Conservation (phyloP, 2,113 vertebrate species). For the Scomber scombrus region DNA sequence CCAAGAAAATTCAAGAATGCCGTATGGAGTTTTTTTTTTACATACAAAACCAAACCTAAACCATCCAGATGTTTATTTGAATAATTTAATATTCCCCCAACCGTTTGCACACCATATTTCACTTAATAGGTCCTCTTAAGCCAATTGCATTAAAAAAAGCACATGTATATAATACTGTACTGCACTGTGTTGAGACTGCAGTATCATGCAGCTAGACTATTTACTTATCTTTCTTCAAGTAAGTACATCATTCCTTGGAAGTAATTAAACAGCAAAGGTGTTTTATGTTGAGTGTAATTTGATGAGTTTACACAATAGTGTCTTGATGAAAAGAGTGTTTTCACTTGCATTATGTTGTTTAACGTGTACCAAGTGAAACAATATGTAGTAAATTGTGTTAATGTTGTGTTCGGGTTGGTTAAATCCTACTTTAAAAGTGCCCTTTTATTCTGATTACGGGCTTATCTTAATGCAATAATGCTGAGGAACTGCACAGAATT, state of each 20-base stretch:
- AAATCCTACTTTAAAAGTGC: constrained; percentile 12
- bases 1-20: not conserved
- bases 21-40: constrained; percentile 8
- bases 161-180: not conserved
- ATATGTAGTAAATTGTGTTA: constrained; percentile 20
- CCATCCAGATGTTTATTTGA: constrained; percentile 38
- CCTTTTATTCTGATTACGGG: constrained; percentile 2
- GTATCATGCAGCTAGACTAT: not conserved
- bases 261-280: constrained; percentile 38
- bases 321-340: constrained; percentile 12
- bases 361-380: constrained; percentile 14
- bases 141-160: constrained; percentile 7
- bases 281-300: constrained; percentile 25
- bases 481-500: not conserved
- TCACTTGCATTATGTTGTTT: constrained; percentile 47
- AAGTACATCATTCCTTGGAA: constrained; percentile 4
- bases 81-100: constrained; percentile 23
- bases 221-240: constrained; percentile 8
- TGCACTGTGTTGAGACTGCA: constrained; percentile 12
- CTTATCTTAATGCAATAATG: not conserved
- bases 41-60: constrained; percentile 23
- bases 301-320: constrained; percentile 16
- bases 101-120: not conserved
- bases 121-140: constrained; percentile 26
- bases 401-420: not conserved